phyloP scores from a whole-genome alignment of 2,797 vertebrate genomes.

The Brotula barbata region DNA sequence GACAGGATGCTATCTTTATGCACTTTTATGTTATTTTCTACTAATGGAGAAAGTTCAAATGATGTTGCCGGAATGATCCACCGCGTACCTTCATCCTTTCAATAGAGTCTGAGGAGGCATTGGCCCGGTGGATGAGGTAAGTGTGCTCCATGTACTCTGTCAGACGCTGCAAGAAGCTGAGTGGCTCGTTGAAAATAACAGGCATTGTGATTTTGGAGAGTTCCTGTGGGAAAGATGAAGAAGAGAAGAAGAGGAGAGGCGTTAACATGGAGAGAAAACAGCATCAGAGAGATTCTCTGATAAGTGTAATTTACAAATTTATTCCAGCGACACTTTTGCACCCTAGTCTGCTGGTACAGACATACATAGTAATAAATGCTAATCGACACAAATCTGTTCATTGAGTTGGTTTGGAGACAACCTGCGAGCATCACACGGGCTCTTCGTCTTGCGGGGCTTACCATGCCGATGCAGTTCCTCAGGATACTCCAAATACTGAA shows the following conservation, averaged over 20 bases:
- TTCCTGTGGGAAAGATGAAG: conserved; percentile 78
- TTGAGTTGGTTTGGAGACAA: neutral
- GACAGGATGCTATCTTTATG: neutral
- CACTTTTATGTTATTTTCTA: no score
- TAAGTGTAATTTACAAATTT: conserved; percentile 1
- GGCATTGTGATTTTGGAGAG: conserved; percentile 99
- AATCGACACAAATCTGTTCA: neutral
- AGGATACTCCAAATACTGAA: conserved; percentile 99
- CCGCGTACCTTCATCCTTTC: conserved; percentile 92
- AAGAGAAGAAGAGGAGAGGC: neutral
- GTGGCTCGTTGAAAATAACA: conserved; percentile 96
- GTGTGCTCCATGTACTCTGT: conserved; percentile 99
- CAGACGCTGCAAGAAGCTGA: conserved; percentile 96
- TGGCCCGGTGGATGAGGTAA: conserved; percentile 95
- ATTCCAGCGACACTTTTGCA: neutral
- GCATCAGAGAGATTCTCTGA: neutral
- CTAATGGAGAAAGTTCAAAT: neutral
- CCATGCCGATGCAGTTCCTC: conserved; percentile 99
- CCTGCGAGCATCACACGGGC: neutral
- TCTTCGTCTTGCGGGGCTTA: conserved; percentile 69
- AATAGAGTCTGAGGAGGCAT: conserved; percentile 81
- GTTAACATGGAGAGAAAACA: conserved; percentile 20
- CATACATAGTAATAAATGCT: conserved; percentile 69
- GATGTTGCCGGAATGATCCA: neutral
- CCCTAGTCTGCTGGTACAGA: neutral